Conservation (phyloP, 2,113 vertebrate genomes). For the Catagonus wagneri region DNA sequence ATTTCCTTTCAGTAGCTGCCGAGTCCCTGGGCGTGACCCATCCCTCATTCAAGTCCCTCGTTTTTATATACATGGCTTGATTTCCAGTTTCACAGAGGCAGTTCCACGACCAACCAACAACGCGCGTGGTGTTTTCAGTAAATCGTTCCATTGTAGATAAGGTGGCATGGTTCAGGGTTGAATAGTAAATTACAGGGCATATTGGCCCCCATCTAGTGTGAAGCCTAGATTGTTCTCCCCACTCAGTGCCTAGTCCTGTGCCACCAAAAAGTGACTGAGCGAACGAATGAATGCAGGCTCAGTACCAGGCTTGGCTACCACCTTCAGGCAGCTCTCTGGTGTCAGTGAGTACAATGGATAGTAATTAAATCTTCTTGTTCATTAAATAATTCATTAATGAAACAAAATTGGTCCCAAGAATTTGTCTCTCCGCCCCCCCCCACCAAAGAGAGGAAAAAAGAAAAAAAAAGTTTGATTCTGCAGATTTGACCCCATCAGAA, state of each 20-base stretch:
- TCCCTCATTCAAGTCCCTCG: background rate
- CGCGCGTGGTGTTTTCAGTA: background rate
- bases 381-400: constrained; percentile 80
- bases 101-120: background rate
- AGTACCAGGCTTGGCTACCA: background rate
- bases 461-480: constrained; percentile 51
- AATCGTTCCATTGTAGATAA: background rate
- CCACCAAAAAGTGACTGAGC: background rate
- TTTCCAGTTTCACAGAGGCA: background rate
- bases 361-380: constrained; percentile 7
- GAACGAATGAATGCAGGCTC: background rate
- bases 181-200: background rate
- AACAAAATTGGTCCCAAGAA: constrained; percentile 60
- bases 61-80: background rate
- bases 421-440: constrained; percentile 25
- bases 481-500: constrained; percentile 47
- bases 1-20: background rate
- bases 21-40: background rate
- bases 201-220: background rate
- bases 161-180: background rate
- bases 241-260: background rate
- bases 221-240: background rate
- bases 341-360: background rate
- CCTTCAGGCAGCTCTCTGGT: background rate
- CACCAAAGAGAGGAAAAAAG: constrained; percentile 39